Conservation (phyloP, 2,888 invertebrate genomes). For the Amphiduros pacificus region DNA sequence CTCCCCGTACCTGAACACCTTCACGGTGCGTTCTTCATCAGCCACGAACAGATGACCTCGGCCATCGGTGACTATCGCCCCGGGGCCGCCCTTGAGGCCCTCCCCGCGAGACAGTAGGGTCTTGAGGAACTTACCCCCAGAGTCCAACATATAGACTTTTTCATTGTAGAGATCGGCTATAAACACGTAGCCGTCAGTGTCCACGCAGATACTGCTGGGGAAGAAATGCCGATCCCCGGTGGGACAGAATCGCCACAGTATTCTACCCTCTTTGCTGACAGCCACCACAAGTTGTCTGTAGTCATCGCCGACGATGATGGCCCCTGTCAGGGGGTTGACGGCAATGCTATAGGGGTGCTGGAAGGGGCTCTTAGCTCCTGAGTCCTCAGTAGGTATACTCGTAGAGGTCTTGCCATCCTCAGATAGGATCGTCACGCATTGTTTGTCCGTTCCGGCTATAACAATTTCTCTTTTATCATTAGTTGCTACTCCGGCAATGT, state of each 20-base stretch:
- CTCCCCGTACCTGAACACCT: slow-evolving; percentile 24
- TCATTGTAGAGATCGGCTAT: slow-evolving; percentile 29
- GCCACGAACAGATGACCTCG: slow-evolving; percentile 25
- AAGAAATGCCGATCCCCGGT: slow-evolving; percentile 27
- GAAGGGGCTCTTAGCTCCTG: background rate
- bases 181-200: slow-evolving; percentile 26
- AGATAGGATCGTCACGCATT: slow-evolving; percentile 17
- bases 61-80: slow-evolving; percentile 25
- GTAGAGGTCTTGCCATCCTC: slow-evolving; percentile 16
- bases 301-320: slow-evolving; percentile 29
- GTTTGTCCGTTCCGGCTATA: slow-evolving; percentile 25
- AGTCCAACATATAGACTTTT: slow-evolving; percentile 27
- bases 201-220: slow-evolving; percentile 27
- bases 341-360: slow-evolving; percentile 30
- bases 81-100: slow-evolving; percentile 25
- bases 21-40: slow-evolving; percentile 25
- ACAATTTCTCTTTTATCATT: slow-evolving; percentile 16
- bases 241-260: slow-evolving; percentile 25
- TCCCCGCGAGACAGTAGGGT: slow-evolving; percentile 23
- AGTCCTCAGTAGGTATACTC: slow-evolving; percentile 14
- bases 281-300: slow-evolving; percentile 24
- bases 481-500: slow-evolving; percentile 27
- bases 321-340: slow-evolving; percentile 25
- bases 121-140: slow-evolving; percentile 25
- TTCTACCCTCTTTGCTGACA: slow-evolving; percentile 2